Conservation (phyloP, 2,797 vertebrate genomes). For the Gymnothorax reevesii region DNA sequence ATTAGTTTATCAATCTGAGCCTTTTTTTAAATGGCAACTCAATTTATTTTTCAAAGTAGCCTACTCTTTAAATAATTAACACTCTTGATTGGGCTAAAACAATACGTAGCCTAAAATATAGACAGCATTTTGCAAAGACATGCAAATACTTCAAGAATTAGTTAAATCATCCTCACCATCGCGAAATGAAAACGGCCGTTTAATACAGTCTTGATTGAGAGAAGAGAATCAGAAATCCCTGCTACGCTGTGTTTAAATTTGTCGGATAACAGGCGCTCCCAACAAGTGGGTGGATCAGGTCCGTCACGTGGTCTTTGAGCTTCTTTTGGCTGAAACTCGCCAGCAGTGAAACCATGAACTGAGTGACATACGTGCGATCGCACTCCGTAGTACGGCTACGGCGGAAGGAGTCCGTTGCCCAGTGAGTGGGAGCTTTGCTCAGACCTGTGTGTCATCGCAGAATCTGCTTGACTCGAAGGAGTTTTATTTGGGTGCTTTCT, state of each 20-base stretch:
- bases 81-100: neutral
- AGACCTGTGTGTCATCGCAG: slow-evolving; percentile 41
- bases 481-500: slow-evolving; percentile 27
- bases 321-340: slow-evolving; percentile 61
- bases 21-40: neutral
- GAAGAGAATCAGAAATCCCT: neutral
- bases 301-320: slow-evolving; percentile 71
- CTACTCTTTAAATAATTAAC: neutral
- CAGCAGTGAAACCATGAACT: slow-evolving; percentile 26
- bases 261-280: slow-evolving; percentile 46
- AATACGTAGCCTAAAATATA: neutral
- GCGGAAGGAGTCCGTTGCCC: slow-evolving; percentile 59
- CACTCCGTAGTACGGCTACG: slow-evolving; percentile 57
- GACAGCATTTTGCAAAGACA: neutral
- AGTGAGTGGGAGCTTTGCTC: slow-evolving; percentile 4
- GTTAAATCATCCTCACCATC: neutral
- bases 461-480: slow-evolving; percentile 36
- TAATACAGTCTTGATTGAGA: slow-evolving; percentile 39
- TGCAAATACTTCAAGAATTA: neutral
- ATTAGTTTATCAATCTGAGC: neutral
- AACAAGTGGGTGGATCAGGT: slow-evolving; percentile 69
- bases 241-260: slow-evolving; percentile 59
- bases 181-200: slow-evolving; percentile 57
- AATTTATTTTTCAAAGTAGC: neutral
- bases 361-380: slow-evolving; percentile 53